Evolutionary conservation across 2,797 vertebrate species (phyloP).

Genomic region (Sarcoramphus papa): DNA sequence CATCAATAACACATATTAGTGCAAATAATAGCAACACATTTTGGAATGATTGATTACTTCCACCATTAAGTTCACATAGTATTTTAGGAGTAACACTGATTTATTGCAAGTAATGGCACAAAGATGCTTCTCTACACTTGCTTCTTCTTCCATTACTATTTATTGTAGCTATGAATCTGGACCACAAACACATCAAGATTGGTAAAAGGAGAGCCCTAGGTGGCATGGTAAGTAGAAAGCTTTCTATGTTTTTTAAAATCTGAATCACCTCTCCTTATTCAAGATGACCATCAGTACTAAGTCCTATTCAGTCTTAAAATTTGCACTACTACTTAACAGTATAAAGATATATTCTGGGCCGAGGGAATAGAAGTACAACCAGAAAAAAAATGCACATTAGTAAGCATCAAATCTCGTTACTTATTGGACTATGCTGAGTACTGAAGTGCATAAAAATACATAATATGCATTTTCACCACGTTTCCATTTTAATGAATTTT

Average conservation of each 20-base stretch:
- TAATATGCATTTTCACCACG: not conserved
- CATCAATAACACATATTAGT: slow-evolving; percentile 32
- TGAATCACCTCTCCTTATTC: not conserved
- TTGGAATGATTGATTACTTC: slow-evolving; percentile 39
- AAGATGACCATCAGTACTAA: not conserved
- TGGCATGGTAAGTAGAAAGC: not conserved
- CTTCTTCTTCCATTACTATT: not conserved
- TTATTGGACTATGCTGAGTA: not conserved
- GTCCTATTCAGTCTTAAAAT: not conserved
- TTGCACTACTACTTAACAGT: not conserved
- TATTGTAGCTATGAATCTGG: not conserved
- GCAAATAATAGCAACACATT: slow-evolving; percentile 40
- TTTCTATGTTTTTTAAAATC: not conserved
- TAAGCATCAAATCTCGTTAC: not conserved
- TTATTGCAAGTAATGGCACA: slow-evolving; percentile 36
- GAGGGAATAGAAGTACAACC: not conserved
- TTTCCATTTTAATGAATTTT: not conserved
- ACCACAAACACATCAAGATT: not conserved
- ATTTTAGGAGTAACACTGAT: slow-evolving; percentile 10
- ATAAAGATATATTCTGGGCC: not conserved
- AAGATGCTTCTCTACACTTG: slow-evolving; percentile 28
- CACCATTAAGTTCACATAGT: not conserved
- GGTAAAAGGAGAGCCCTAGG: not conserved
- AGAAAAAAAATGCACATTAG: not conserved
- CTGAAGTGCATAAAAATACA: not conserved